Conservation (phyloP, 2,888 invertebrate genomes). For the Didymodactylos carnosus region DNA sequence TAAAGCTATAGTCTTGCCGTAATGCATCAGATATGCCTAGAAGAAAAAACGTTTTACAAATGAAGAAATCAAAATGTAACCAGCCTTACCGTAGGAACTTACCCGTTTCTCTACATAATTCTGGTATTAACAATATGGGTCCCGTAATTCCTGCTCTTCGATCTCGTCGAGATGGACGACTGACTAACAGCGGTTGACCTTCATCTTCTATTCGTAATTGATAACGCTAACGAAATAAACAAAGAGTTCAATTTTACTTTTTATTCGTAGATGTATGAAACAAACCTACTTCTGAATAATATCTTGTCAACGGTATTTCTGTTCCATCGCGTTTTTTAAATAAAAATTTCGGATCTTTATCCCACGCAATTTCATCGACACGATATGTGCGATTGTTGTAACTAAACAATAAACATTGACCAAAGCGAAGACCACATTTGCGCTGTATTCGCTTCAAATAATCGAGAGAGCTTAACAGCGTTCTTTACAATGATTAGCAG, state of each 20-base stretch:
- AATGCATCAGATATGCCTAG: conserved; percentile 5
- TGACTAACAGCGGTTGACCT: conserved; percentile 39
- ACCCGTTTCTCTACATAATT: conserved; percentile 9
- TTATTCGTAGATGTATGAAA: background rate
- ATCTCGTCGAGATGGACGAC: conserved; percentile 33
- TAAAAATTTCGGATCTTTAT: background rate
- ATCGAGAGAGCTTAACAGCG: too few relatives aligned
- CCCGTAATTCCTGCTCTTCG: conserved; percentile 18
- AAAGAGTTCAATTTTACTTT: background rate
- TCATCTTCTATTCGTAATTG: conserved; percentile 51
- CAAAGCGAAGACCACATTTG: too few relatives aligned
- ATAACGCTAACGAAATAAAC: conserved; percentile 41
- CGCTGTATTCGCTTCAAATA: too few relatives aligned
- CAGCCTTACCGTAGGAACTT: background rate
- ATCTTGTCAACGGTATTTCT: background rate
- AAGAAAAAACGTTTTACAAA: too few relatives aligned
- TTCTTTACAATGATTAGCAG: too few relatives aligned
- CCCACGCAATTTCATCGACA: background rate
- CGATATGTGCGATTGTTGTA: background rate
- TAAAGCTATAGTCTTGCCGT: conserved; percentile 8
- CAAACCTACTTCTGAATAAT: background rate
- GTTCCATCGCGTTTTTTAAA: background rate
- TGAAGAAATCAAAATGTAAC: background rate
- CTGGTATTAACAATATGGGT: conserved; percentile 7
- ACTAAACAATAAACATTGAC: too few relatives aligned